These are phyloP conservation scores for Lasioglossum marginatum DNA, from an alignment of 2,888 invertebrate species.

Conservation along the genomic window DNA sequence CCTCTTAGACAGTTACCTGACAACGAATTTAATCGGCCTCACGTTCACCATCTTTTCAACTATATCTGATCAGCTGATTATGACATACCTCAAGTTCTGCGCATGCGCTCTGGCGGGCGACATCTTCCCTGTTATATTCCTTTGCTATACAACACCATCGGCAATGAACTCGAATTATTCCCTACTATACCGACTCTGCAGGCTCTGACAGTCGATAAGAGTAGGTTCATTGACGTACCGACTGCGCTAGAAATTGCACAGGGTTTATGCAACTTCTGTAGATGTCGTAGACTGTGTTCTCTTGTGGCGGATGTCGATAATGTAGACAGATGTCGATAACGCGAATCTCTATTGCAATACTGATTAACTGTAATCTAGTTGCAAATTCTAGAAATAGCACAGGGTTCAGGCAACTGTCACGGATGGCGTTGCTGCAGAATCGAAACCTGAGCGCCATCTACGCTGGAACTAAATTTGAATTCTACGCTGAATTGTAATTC, in stretches of 20 bases:
- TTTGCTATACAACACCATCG: not conserved
- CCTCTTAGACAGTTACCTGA: constrained; percentile 55
- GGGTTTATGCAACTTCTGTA: not conserved
- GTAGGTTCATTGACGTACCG: not conserved
- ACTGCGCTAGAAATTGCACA: not conserved
- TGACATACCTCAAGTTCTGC: constrained; percentile 32
- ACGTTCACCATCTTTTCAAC: constrained; percentile 52
- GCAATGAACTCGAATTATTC: not conserved
- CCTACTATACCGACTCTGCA: not conserved
- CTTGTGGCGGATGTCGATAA: too few species aligned
- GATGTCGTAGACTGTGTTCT: constrained; percentile 13
- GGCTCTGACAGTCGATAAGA: not conserved
- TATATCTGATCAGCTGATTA: constrained; percentile 63
- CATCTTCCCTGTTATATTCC: not conserved
- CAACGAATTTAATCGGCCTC: constrained; percentile 38
- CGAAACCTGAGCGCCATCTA: not conserved
- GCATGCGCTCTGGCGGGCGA: constrained; percentile 25
- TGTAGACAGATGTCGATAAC: too few species aligned
- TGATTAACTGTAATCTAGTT: too few species aligned
- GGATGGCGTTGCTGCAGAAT: not conserved
- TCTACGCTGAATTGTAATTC: not conserved
- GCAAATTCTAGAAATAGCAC: not conserved
- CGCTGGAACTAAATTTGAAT: not conserved
- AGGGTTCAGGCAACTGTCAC: not conserved
- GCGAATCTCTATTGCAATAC: too few species aligned